A percentile compares a stretch with the other conserved stretches of the same genome.
phyloP scores from a whole-genome alignment of 2,888 invertebrate genomes.

The Nineta flava region DNA sequence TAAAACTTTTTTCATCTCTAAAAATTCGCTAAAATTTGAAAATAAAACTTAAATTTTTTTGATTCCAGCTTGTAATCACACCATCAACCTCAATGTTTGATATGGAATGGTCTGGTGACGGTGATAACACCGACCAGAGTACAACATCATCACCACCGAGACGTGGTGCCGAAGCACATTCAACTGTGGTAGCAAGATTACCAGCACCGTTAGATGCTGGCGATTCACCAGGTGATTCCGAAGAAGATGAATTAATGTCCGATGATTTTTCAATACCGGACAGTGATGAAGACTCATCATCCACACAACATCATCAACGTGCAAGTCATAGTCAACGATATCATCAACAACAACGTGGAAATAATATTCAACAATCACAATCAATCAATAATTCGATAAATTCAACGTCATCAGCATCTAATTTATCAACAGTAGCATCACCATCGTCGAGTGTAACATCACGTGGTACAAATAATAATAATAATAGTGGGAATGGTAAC shows the following conservation, averaged over 20 bases:
- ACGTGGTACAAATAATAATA: constrained; percentile 12
- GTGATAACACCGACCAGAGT: constrained; percentile 25
- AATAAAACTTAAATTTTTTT: neutral
- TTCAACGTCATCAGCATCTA: constrained; percentile 10
- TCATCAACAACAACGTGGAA: too few relatives aligned
- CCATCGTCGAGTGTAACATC: constrained; percentile 15
- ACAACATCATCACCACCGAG: constrained; percentile 20
- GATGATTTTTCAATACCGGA: constrained; percentile 65
- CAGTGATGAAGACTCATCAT: constrained; percentile 53
- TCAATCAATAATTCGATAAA: neutral
- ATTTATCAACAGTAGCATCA: constrained; percentile 16
- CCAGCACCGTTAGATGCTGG: constrained; percentile 14
- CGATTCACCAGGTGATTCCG: constrained; percentile 26
- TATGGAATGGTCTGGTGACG: constrained; percentile 26
- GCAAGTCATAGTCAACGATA: neutral
- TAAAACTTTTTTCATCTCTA: too few relatives aligned
- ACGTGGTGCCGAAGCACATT: constrained; percentile 10
- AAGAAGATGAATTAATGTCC: constrained; percentile 41
- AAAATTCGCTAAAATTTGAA: too few relatives aligned
- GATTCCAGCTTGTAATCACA: constrained; percentile 20
- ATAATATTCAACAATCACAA: neutral
- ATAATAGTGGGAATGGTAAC: constrained; percentile 8
- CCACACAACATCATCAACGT: neutral
- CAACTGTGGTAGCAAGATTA: constrained; percentile 9
- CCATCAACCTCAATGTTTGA: constrained; percentile 16